phyloP scores from a whole-genome alignment of 2,797 vertebrate genomes.

The Tenualosa thibaudeaui region DNA sequence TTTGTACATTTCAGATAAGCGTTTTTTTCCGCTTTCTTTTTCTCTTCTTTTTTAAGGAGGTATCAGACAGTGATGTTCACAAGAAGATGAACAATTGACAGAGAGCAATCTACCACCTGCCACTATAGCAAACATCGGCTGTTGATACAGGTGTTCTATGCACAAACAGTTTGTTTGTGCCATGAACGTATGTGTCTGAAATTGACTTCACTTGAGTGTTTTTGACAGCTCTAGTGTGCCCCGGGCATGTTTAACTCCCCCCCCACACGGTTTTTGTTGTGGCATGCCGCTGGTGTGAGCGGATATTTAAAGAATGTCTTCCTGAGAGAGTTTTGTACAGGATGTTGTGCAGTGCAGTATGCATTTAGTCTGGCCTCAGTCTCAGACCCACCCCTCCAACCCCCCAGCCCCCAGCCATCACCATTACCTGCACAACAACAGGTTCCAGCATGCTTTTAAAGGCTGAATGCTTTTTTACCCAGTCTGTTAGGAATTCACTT shows the following conservation, averaged over 20 bases:
- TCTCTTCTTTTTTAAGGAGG: background rate
- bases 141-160: background rate
- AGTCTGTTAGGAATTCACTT: background rate
- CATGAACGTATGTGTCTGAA: background rate
- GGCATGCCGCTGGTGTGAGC: background rate
- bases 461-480: background rate
- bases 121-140: background rate
- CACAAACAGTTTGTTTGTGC: background rate
- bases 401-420: background rate
- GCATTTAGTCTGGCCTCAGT: no score
- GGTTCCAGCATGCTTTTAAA: background rate
- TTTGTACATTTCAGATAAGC: background rate
- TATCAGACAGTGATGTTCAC: background rate
- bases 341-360: background rate
- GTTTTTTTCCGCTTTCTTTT: background rate
- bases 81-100: background rate
- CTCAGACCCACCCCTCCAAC: background rate
- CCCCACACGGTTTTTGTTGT: background rate
- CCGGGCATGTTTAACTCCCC: background rate
- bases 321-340: background rate
- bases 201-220: background rate
- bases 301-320: slow-evolving; percentile 7
- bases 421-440: background rate
- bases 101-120: background rate
- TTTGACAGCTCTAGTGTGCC: background rate